A percentile compares a stretch with the other conserved stretches of the same genome.
Evolutionary conservation across 2,888 invertebrate genomes (phyloP).

Genomic region (Drosophila subsilvestris): DNA sequence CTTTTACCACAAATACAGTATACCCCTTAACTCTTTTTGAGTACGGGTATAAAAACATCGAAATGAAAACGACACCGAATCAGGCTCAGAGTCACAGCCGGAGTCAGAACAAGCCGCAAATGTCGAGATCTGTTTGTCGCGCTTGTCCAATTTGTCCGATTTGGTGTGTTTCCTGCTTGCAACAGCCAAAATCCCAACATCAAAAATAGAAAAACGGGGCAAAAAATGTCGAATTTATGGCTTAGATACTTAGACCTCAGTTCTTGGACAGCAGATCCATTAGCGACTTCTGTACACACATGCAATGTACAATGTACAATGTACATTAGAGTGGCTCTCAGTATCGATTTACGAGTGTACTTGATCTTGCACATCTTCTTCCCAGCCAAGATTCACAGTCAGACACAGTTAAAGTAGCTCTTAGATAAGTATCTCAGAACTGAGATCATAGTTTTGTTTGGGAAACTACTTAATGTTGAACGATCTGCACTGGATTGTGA

Average conservation of each 20-base stretch:
- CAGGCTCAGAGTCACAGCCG: too few relatives aligned
- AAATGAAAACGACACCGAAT: conserved; percentile 4
- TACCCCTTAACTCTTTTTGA: too few relatives aligned
- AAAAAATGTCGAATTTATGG: conserved; percentile 17
- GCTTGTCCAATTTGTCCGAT: conserved; percentile 26
- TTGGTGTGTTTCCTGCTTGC: conserved; percentile 42
- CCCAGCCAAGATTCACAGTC: too few relatives aligned
- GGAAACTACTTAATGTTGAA: not conserved
- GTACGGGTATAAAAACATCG: too few relatives aligned
- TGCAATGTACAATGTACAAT: not conserved
- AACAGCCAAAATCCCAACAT: conserved; percentile 35
- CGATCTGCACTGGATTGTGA: not conserved
- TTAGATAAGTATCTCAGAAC: not conserved
- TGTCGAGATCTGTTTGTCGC: conserved; percentile 45
- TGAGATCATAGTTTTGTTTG: not conserved
- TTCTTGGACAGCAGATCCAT: not conserved
- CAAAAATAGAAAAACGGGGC: conserved; percentile 14
- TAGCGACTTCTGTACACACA: not conserved
- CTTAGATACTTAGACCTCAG: not conserved
- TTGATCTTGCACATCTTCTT: not conserved
- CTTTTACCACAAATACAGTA: too few relatives aligned
- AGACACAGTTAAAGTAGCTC: not conserved
- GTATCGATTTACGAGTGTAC: not conserved
- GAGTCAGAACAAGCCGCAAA: conserved; percentile 41
- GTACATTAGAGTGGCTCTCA: not conserved